Percentiles rank a stretch among this genome's conserved stretches.
Evolutionary conservation across 2,888 invertebrate species (phyloP).

Genomic region (Parnassius apollo): DNA sequence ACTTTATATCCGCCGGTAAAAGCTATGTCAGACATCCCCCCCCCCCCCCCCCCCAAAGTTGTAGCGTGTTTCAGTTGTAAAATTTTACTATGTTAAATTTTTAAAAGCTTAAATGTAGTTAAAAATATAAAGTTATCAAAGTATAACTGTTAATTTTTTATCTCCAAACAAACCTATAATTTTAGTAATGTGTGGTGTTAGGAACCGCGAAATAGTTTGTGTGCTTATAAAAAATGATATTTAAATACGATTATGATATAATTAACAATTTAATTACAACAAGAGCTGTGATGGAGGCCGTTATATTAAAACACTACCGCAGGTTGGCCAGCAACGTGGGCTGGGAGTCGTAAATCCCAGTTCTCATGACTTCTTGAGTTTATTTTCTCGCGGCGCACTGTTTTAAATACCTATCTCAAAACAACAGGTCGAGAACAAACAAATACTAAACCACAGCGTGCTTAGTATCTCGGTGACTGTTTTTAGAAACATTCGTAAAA

Average conservation of each 20-base stretch:
- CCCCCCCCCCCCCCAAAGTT: too few species aligned
- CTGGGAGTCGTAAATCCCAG: conserved; percentile 13
- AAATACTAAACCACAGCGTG: not conserved
- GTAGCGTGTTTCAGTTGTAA: too few species aligned
- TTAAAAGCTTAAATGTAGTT: too few species aligned
- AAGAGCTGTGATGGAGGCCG: conserved; percentile 3
- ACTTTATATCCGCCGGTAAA: too few species aligned
- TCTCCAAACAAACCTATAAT: too few species aligned
- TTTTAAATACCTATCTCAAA: conserved; percentile 8
- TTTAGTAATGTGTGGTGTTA: not conserved
- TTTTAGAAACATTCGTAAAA: not conserved
- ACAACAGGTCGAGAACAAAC: conserved; percentile 11
- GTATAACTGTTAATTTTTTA: too few species aligned
- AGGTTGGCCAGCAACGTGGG: conserved; percentile 10
- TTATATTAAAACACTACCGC: conserved; percentile 15
- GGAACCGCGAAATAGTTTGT: not conserved
- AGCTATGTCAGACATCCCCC: too few species aligned
- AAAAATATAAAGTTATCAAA: too few species aligned
- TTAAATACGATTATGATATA: conserved; percentile 3
- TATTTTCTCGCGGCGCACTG: conserved; percentile 15
- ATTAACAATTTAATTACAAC: not conserved
- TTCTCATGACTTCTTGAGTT: conserved; percentile 10
- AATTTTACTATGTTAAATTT: too few species aligned
- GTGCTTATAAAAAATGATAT: not conserved
- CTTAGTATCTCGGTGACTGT: not conserved